Percentiles rank a stretch among this genome's conserved stretches.
phyloP scores from a whole-genome alignment of 23 tunicate species.

The Styela plicata region DNA sequence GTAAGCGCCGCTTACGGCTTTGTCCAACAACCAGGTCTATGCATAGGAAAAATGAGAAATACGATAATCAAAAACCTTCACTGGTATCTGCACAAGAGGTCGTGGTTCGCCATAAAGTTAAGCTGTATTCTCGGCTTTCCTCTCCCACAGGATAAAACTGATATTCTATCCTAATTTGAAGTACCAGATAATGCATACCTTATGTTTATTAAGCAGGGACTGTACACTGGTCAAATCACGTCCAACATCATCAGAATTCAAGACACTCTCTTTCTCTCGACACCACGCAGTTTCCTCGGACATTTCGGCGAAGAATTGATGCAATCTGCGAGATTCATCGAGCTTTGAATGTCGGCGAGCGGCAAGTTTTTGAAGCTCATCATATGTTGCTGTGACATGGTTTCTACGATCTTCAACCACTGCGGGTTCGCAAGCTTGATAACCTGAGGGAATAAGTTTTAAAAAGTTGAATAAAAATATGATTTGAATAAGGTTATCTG shows the following conservation, averaged over 20 bases:
- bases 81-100: too few species aligned
- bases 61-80: too few species aligned
- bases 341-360: slow-evolving; percentile 52
- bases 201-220: slow-evolving; percentile 80
- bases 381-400: slow-evolving; percentile 44
- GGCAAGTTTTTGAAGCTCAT: slow-evolving; percentile 51
- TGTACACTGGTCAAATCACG: slow-evolving; percentile 79
- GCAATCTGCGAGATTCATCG: slow-evolving; percentile 83
- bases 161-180: too few species aligned
- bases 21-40: too few species aligned
- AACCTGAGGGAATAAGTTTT: slow-evolving; percentile 44
- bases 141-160: too few species aligned
- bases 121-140: too few species aligned
- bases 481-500: too few species aligned
- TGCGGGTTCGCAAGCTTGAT: slow-evolving; percentile 69
- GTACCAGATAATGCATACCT: too few species aligned
- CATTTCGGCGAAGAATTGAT: slow-evolving; percentile 77
- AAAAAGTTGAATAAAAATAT: too few species aligned
- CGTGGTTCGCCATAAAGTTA: too few species aligned
- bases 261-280: slow-evolving; percentile 64
- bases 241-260: slow-evolving; percentile 68
- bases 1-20: too few species aligned
- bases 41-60: too few species aligned
- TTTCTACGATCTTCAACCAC: slow-evolving; percentile 67
- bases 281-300: slow-evolving; percentile 85